Percentiles rank a stretch among this genome's conserved stretches.
These are phyloP conservation scores for Lacanobia oleracea DNA, from an alignment of 2,888 invertebrate genomes.

Conservation along the genomic window DNA sequence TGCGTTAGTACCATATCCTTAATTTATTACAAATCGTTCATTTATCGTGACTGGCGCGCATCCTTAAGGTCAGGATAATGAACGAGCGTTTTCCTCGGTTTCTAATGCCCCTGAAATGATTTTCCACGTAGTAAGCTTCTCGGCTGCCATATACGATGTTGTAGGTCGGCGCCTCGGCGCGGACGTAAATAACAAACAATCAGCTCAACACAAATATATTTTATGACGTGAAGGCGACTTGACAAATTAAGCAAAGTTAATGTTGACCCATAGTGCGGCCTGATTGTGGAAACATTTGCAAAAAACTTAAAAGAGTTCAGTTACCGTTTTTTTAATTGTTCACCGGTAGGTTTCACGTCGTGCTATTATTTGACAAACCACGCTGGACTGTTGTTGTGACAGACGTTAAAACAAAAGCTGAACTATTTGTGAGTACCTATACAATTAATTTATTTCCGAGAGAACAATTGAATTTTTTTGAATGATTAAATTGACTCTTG, in stretches of 20 bases:
- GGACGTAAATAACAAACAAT: conserved; percentile 43
- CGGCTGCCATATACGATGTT: conserved; percentile 53
- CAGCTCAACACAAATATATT: conserved; percentile 49
- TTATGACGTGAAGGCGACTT: conserved; percentile 54
- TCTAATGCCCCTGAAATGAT: conserved; percentile 79
- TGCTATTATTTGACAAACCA: conserved; percentile 37
- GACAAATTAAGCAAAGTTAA: conserved; percentile 51
- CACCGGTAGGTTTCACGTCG: conserved; percentile 32
- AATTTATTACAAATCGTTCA: conserved; percentile 63
- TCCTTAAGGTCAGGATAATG: conserved; percentile 74
- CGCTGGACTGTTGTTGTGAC: conserved; percentile 18
- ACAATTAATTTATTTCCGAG: conserved; percentile 25
- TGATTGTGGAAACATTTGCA: conserved; percentile 57
- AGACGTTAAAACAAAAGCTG: conserved; percentile 46
- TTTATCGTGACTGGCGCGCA: conserved; percentile 63
- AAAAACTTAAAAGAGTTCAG: conserved; percentile 48
- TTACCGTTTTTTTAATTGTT: conserved; percentile 43
- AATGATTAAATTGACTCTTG: not conserved
- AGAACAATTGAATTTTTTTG: conserved; percentile 9
- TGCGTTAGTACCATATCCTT: conserved; percentile 64
- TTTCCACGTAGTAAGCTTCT: conserved; percentile 57
- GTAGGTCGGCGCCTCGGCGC: conserved; percentile 52
- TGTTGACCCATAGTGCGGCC: conserved; percentile 56
- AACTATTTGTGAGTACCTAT: not conserved
- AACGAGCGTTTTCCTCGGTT: conserved; percentile 81